Evolutionary conservation across 2,797 vertebrate genomes (phyloP), one percentile per base, ranked within the genome.

Genomic region (Sebastes steindachneri): DNA sequence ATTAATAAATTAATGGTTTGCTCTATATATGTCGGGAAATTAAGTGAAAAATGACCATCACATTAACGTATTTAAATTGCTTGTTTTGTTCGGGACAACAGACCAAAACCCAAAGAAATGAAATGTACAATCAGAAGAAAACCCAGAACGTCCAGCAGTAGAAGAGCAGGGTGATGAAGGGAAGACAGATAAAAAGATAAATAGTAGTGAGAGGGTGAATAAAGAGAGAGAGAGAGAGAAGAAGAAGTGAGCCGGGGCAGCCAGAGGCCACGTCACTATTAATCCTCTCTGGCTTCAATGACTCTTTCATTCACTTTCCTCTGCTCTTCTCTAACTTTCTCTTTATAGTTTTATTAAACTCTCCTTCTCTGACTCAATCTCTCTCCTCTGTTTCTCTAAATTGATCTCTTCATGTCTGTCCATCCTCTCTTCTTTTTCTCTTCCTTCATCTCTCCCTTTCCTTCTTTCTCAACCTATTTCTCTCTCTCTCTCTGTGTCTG

Each of bases 191-290:
- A 6, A n/a, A 28, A 25, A 53, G 6, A 45, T 45, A 45, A 17
- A 45, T 45, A 45, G 29, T 26, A 45, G 15, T 25, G 73, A 58
- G 63, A 31, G 62, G 29, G 51, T 45, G 41, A 25, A 35, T 35
- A 23, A 21, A 8, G 45, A 58, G 45, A 67, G 23, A 45, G 41
- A 41, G 37, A 45, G 41, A 45, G 41, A 41, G 37, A 37, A 37
- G 35, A 37, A 37, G 57, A 10, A 37, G 33, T 11, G 57, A 48
- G 33, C 33, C 1, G 21, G 28, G 70, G 65, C 65, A 4, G 29
- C 66, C n/a, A 67, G 73, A 72, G 72, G 68, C n/a, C 74, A 69
- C 6, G 62, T 53, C 79, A 72, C 57, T 12, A 10, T 41, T 15
- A 21, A 71, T 74, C 7, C 25, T 76, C 33, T 48, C 51, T 25